Percentiles rank a stretch among this genome's conserved stretches.
These are phyloP conservation scores for Halisarca cf. caerulea DNA, from an alignment of 37 sponge, comb jelly and placozoan genomes.

Conservation along the genomic window DNA sequence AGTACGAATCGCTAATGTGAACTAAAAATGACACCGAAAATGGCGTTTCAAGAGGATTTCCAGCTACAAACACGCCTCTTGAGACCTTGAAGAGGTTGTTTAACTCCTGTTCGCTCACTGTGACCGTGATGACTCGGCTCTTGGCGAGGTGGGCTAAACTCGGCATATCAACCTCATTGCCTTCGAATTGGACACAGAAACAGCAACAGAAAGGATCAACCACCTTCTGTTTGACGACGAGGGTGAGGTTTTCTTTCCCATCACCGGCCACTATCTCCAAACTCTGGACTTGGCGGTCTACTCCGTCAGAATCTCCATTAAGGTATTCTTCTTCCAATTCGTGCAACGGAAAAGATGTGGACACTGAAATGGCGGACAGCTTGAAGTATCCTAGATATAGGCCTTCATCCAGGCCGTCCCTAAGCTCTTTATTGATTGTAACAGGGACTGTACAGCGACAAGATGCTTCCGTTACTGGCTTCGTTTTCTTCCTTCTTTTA, in stretches of 20 bases:
- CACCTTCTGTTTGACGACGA: conserved; percentile 7
- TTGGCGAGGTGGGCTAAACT: not conserved
- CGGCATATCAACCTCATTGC: not conserved
- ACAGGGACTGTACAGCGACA: not conserved
- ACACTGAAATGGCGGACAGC: not conserved
- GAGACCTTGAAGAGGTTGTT: not conserved
- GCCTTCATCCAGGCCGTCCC: not conserved
- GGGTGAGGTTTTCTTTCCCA: not conserved
- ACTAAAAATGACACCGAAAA: not conserved
- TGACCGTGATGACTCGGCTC: not conserved
- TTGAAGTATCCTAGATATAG: conserved; percentile 7
- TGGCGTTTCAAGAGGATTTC: not conserved
- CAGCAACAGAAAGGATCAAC: conserved; percentile 22
- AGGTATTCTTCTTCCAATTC: not conserved
- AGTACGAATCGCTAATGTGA: not conserved
- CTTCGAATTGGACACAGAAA: not conserved
- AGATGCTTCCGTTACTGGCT: too few relatives aligned
- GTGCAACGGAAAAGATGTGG: not conserved
- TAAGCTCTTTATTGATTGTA: not conserved
- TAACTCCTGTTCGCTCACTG: not conserved
- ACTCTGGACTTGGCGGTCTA: not conserved
- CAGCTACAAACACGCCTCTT: not conserved
- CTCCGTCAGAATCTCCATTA: not conserved
- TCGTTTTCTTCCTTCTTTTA: not conserved
- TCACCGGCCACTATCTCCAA: not conserved